These are phyloP conservation scores for Adelognathus sp. DNA, from an alignment of 2,888 invertebrate species.

Conservation along the genomic window DNA sequence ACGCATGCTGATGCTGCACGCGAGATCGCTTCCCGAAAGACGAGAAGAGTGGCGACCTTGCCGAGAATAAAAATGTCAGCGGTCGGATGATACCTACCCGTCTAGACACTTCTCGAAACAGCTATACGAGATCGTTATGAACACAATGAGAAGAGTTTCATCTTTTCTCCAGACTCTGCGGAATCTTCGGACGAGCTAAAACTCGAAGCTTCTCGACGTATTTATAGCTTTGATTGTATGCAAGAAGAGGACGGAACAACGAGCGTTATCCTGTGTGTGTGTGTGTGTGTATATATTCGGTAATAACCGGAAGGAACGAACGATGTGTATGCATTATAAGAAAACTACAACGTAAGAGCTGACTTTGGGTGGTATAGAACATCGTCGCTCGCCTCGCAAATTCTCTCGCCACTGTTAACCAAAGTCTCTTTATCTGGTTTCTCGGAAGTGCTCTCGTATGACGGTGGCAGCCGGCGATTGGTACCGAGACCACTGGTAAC, in stretches of 20 bases:
- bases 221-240: neutral
- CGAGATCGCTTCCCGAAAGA: slow-evolving; percentile 61
- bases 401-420: slow-evolving; percentile 46
- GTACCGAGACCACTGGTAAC: slow-evolving; percentile 65
- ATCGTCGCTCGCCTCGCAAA: slow-evolving; percentile 46
- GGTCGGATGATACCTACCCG: slow-evolving; percentile 11
- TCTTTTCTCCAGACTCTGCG: slow-evolving; percentile 42
- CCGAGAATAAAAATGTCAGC: slow-evolving; percentile 21
- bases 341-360: slow-evolving; percentile 26
- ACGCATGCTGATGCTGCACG: slow-evolving; percentile 14
- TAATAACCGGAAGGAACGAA: slow-evolving; percentile 19
- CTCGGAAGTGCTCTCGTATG: slow-evolving; percentile 73
- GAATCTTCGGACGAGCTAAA: slow-evolving; percentile 33
- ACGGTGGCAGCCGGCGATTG: slow-evolving; percentile 68
- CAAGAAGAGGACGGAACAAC: neutral
- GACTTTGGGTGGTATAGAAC: slow-evolving; percentile 11
- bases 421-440: slow-evolving; percentile 72
- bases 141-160: slow-evolving; percentile 46
- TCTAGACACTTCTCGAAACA: slow-evolving; percentile 48
- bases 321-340: too few species aligned
- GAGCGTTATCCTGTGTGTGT: neutral
- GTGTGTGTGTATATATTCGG: neutral
- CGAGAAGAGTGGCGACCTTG: slow-evolving; percentile 59
- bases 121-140: slow-evolving; percentile 45
- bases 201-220: slow-evolving; percentile 19